Conservation (phyloP, 2,888 invertebrate species). For the Clivina fossor region DNA sequence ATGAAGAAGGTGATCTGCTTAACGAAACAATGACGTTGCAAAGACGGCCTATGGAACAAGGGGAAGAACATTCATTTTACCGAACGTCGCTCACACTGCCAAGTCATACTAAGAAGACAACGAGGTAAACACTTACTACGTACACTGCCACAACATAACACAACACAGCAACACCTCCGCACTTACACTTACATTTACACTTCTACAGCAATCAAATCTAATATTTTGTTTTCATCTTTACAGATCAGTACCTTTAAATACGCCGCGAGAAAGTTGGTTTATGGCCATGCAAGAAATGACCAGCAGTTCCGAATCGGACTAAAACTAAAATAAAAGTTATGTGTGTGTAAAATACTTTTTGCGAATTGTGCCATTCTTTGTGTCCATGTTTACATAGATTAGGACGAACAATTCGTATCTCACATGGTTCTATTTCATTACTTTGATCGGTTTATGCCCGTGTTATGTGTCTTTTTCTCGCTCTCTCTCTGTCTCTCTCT, state of each 20-base stretch:
- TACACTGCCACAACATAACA: background rate
- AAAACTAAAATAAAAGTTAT: conserved; percentile 13
- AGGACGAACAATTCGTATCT: conserved; percentile 12
- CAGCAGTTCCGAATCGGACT: conserved; percentile 47
- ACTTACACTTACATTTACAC: background rate
- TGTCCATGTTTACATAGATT: conserved; percentile 26
- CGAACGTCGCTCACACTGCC: conserved; percentile 66
- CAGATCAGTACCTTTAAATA: conserved; percentile 42
- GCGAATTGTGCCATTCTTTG: conserved; percentile 29
- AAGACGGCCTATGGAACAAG: conserved; percentile 57
- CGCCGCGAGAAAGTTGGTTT: conserved; percentile 58
- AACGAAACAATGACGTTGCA: conserved; percentile 72
- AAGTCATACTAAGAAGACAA: conserved; percentile 60
- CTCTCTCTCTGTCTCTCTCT: no score
- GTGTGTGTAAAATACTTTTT: conserved; percentile 20
- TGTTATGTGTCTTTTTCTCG: conserved; percentile 10
- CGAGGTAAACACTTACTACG: conserved; percentile 50
- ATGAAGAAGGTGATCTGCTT: conserved; percentile 59
- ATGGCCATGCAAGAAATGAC: conserved; percentile 59
- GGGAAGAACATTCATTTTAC: conserved; percentile 59
- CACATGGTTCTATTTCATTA: conserved; percentile 6
- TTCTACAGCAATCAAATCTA: conserved; percentile 2
- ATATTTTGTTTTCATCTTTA: conserved; percentile 12
- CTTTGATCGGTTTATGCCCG: conserved; percentile 12
- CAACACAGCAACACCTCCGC: background rate